Percentiles rank a stretch among this genome's conserved stretches.
Conservation (phyloP, 1,140 invertebrate genomes). For the Brachionus calyciflorus region DNA sequence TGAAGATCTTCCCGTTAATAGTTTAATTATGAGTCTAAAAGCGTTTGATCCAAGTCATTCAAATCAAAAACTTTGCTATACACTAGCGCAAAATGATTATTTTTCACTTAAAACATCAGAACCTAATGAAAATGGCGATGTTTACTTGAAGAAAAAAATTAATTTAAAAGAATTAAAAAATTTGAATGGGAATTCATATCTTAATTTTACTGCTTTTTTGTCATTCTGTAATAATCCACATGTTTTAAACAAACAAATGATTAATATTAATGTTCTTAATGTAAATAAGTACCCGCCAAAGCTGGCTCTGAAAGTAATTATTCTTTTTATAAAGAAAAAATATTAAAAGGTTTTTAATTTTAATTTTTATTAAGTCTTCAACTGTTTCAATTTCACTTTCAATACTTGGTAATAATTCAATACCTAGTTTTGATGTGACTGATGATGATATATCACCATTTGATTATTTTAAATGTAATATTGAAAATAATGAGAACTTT, state of each 20-base stretch:
- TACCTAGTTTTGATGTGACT: conserved; percentile 17
- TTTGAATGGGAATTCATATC: neutral
- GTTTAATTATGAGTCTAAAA: conserved; percentile 1
- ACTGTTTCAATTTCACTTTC: neutral
- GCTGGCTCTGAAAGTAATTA: neutral
- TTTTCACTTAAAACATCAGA: neutral
- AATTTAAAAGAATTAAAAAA: neutral
- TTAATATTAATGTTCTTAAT: conserved; percentile 26
- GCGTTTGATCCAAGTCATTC: conserved; percentile 12
- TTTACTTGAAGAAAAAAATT: neutral
- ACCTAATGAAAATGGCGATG: neutral
- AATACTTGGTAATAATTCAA: neutral
- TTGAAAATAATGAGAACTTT: conserved; percentile 23
- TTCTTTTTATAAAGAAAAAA: no score
- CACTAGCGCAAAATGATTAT: conserved; percentile 3
- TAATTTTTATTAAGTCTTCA: neutral
- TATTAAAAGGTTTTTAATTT: no score
- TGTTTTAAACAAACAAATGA: neutral
- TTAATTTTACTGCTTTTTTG: conserved; percentile 23
- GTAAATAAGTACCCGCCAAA: conserved; percentile 5
- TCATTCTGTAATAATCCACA: neutral
- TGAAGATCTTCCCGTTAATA: conserved; percentile 23
- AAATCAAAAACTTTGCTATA: conserved; percentile 6
- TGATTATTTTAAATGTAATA: conserved; percentile 23
- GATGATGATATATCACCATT: conserved; percentile 30